These are phyloP conservation scores for Lithobates sylvaticus DNA, from an alignment of 2,797 vertebrate species.

Conservation along the genomic window DNA sequence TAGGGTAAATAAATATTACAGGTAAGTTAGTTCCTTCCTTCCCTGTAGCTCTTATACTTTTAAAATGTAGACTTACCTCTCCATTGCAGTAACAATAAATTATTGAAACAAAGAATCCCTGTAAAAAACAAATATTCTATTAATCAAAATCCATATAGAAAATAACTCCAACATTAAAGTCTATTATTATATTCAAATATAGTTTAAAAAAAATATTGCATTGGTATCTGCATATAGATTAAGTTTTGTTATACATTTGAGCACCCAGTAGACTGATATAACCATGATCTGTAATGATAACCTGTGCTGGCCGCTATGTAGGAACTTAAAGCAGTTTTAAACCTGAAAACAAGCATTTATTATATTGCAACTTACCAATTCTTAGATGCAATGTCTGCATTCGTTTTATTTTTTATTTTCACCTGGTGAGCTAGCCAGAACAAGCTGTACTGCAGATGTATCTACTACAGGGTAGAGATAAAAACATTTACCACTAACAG, in stretches of 20 bases:
- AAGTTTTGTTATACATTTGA: neutral
- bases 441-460: no score
- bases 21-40: no score
- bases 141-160: neutral
- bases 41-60: neutral
- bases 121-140: conserved; percentile 46
- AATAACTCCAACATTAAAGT: neutral
- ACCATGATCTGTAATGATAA: neutral
- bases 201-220: neutral
- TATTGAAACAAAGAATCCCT: conserved; percentile 93
- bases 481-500: no score
- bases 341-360: no score
- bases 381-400: no score
- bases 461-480: no score
- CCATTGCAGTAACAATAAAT: conserved; percentile 93
- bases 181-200: neutral
- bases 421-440: no score
- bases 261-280: neutral
- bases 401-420: no score
- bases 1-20: no score
- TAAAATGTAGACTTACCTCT: conserved; percentile 80
- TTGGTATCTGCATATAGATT: neutral
- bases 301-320: no score
- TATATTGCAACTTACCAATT: no score
- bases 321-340: no score